phyloP scores from a whole-genome alignment of 2,113 vertebrate species.

The Oreochromis spilurus region DNA sequence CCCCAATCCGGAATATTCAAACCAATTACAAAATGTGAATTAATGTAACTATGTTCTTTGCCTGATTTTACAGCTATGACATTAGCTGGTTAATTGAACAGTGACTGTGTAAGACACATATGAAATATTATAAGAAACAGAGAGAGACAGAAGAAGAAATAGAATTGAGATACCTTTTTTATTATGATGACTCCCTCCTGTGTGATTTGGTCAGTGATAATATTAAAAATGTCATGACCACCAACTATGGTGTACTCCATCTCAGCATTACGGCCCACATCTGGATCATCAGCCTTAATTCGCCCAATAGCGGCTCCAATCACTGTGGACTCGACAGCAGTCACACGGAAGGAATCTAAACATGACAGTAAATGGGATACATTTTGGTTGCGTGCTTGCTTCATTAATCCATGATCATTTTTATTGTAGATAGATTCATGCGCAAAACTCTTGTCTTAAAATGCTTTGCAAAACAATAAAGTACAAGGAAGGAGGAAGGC shows the following conservation, averaged over 20 bases:
- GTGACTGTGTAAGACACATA: neutral
- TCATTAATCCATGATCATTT: neutral
- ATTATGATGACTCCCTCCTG: conserved; percentile 93
- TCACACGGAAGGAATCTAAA: conserved; percentile 87
- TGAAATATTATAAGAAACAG: neutral
- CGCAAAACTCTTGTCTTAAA: neutral
- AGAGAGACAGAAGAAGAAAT: neutral
- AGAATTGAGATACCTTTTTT: conserved; percentile 79
- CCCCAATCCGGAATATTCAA: neutral
- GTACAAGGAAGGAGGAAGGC: no score
- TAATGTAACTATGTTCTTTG: neutral
- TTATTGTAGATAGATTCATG: neutral
- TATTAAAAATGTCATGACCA: conserved; percentile 84
- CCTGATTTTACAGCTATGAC: neutral
- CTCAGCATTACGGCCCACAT: conserved; percentile 87
- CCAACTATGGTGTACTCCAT: conserved; percentile 84
- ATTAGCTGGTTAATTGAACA: neutral
- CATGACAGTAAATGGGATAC: neutral
- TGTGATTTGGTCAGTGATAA: conserved; percentile 87
- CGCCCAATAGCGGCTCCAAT: conserved; percentile 84
- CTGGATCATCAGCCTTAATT: conserved; percentile 91
- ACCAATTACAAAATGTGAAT: neutral
- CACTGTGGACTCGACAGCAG: conserved; percentile 80
- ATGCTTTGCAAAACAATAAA: neutral
- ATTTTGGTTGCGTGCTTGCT: neutral